Evolutionary conservation across 2,113 vertebrate genomes (phyloP), one percentile per base, ranked within the genome.

Genomic region (Tragelaphus buxtoni): DNA sequence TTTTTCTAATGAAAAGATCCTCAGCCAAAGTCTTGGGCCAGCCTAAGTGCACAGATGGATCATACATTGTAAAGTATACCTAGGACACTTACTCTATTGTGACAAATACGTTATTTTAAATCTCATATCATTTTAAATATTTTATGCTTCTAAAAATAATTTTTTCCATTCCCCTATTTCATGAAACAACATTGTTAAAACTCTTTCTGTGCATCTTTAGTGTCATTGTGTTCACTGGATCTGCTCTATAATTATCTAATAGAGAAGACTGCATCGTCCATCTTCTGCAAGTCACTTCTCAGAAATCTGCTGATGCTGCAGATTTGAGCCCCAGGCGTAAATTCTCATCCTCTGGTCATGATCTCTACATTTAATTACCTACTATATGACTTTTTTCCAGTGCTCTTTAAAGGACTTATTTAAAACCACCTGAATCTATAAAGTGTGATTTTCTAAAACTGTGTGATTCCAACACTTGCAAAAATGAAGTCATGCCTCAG

Each of bases 401-500:
- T 61, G 69, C 80, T 95, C n/a, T 94, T 83, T 91, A 91, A 91
- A 72, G 20, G 76, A 24, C 55, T 96, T 95, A 96, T 72, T 55
- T 47, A 63, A 97, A 97, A 45, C 56, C 94, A 55, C 69, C 30
- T 18, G 47, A 74, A 72, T 84, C 81, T 79, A 4, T 72, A 35
- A 93, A 63, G 24, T 84, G 35, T 81, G 74, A 20, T 91, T 94
- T 94, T 88, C 84, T 88, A 88, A 95, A 89, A 77, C 9, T 77
- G 35, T 76, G 51, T 53, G 18, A 77, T 85, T 94, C 63, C 51
- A 95, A 79, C 49, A 39, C 72, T 85, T 90, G 39, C 9, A 81
- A 53, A 87, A 93, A 83, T 97, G 84, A 97, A 95, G 28, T 96
- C 95, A 96, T 84, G 47, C 76, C 84, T 95, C 91, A 90, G 72